Percentiles rank a stretch among this genome's conserved stretches.
Conservation (phyloP, 2,113 vertebrate genomes). For the Rhinogobius similis region DNA sequence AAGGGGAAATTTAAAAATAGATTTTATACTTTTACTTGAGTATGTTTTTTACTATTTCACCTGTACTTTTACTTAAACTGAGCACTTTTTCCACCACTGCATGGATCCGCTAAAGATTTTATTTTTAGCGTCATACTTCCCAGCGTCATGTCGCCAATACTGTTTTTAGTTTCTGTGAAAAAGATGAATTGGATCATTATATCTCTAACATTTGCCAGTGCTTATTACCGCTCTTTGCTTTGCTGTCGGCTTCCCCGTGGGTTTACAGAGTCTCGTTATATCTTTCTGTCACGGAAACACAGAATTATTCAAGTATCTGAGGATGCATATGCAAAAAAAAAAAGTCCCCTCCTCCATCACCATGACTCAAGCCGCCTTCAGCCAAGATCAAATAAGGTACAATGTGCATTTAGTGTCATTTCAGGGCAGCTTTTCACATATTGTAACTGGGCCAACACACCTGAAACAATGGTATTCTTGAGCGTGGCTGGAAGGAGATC, state of each 20-base stretch:
- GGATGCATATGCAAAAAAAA: slow-evolving; percentile 5
- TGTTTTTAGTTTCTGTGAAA: no score
- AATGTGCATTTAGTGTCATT: not conserved
- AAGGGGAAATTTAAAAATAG: no score
- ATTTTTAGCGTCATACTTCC: no score
- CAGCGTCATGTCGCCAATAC: no score
- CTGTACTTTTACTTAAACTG: no score
- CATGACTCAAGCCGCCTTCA: slow-evolving; percentile 26
- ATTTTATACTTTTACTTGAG: no score
- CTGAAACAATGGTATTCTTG: slow-evolving; percentile 27
- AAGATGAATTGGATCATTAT: not conserved
- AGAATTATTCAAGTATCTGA: not conserved
- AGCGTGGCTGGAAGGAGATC: slow-evolving; percentile 33
- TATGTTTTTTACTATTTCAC: no score
- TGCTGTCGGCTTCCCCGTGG: not conserved
- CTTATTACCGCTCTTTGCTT: not conserved
- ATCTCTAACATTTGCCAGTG: not conserved
- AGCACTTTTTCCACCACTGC: no score
- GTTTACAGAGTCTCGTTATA: not conserved
- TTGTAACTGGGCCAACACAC: slow-evolving; percentile 17
- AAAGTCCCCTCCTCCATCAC: not conserved
- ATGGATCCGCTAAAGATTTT: no score
- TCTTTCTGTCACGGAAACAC: not conserved
- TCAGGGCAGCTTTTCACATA: no score
- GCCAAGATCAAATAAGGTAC: slow-evolving; percentile 17